Base-by-base conservation (phyloP, 2,113 vertebrate species). In the Sebastes schlegelii region DNA sequence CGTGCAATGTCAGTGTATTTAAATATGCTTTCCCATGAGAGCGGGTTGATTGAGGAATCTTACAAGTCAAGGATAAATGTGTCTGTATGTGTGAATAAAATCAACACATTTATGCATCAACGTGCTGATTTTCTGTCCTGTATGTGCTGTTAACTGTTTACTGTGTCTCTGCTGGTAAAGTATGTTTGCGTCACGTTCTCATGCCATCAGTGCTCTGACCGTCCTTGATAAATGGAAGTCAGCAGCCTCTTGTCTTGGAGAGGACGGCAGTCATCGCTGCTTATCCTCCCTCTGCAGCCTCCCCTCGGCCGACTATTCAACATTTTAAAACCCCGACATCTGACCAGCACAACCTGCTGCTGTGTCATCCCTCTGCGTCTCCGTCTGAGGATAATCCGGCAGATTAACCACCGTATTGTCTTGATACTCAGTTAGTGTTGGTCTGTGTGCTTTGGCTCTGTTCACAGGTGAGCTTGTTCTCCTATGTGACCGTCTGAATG, bases 261-360 rank as follows among this genome's bases (percentile, higher is more conserved):
- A 65, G n/a, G 71, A 77, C 52, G 61, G 8, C 72, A 2, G 66
- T 73, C 73, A 60, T 86, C 17, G 55, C 61, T 5, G 23, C 79
- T 81, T 81, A 77, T 86, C 84, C 62, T 6, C 1, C 21, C 73
- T 13, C 7, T 23, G 19, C 84, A 86, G 84, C 73, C 40, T 54
- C 26, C 52, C 10, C 51, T 64, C 34, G 34, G 34, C 34, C 34
- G 34, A n/a, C 57, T 10, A 34, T 34, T 34, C 34, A 34, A 11
- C 60, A 40, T 71, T 66, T 60, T 34, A 42, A 49, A 60, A 46
- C 13, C 13, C 57, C 3, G 9, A 21, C 46, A 23, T 74, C 23
- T 43, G 69, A 63, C 40, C 51, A 23, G 16, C 48, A 40, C 46
- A 11, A 2, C 34, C 74, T 26, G 23, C 74, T 13, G 40, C 51